Evolutionary conservation across 2,888 invertebrate genomes (phyloP), one percentile per base, ranked within the genome.

Genomic region (Diabrotica balteata): DNA sequence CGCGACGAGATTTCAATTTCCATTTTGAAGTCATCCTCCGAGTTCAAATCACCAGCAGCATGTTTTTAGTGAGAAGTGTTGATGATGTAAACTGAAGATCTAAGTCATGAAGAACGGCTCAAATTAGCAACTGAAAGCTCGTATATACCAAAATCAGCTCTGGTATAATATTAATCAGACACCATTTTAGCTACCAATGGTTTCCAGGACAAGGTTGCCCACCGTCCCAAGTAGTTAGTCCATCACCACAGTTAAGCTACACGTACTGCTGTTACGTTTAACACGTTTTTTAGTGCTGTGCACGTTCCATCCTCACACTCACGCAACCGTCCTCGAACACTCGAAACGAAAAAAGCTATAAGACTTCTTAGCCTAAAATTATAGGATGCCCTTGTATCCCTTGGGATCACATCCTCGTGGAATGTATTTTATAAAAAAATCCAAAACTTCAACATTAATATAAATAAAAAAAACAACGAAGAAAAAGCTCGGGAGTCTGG

Each of bases 371-470:
- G 69, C 72, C 78, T 80, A 80, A 74, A 63, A 45, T 63, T 64
- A 78, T 82, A 82, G 79, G 84, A 85, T 85, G 85, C 85, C 85
- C 85, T 83, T 84, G 80, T 82, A 85, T 85, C 84, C 85, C 85
- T 82, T 82, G 82, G 84, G 84, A 84, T 82, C 83, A 82, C 79
- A 74, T 79, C 81, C 83, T 67, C 69, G 62, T 85, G 85, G 85
- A 85, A 85, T 85, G 84, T 84, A 81, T 82, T 76, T 74, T 68
- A 73, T 72, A 76, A 73, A 74, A 71, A 75, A 76, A 73, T 72
- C 75, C 75, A 74, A 76, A 76, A 70, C 68, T 64, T 77, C 76
- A 80, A 79, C 72, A 73, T 73, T 70, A 67, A 68, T 78, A 75
- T 77, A 63, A 64, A 67, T 68, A 68, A 70, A 72, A 72, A 75